Evolutionary conservation across 2,113 vertebrate genomes (phyloP).

Genomic region (Semnornis frantzii): DNA sequence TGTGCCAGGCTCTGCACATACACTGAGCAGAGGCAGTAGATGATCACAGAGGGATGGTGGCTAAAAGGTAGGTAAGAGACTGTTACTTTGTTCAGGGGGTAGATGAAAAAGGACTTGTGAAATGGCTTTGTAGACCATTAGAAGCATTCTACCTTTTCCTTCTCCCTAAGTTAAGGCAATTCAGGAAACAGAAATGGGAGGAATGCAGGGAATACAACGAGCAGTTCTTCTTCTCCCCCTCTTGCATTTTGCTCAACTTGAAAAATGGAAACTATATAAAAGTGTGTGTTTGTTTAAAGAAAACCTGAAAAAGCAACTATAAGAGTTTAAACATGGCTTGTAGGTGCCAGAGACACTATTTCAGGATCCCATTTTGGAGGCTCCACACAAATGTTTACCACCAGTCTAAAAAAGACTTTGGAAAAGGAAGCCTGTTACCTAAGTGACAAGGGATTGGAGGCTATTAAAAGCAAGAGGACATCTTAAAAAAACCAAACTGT

Average conservation of each 20-base stretch:
- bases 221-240: not conserved
- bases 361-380: not conserved
- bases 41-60: conserved; percentile 44
- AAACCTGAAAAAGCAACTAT: not conserved
- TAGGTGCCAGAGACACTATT: not conserved
- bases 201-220: not conserved
- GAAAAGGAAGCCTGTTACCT: not conserved
- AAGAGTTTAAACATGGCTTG: not conserved
- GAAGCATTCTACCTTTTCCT: not conserved
- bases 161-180: not conserved
- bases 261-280: not conserved
- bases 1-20: not conserved
- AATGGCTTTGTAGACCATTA: not conserved
- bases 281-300: not conserved
- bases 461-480: not conserved
- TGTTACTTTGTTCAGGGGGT: not conserved
- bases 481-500: not conserved
- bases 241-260: not conserved
- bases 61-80: conserved; percentile 31
- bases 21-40: not conserved
- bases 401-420: not conserved
- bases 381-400: not conserved
- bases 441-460: conserved; percentile 10
- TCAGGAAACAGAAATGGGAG: not conserved
- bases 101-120: not conserved